Percentiles rank a stretch among this genome's conserved stretches.
Evolutionary conservation across 2,113 vertebrate species (phyloP).

Genomic region (Cynoglossus semilaevis): DNA sequence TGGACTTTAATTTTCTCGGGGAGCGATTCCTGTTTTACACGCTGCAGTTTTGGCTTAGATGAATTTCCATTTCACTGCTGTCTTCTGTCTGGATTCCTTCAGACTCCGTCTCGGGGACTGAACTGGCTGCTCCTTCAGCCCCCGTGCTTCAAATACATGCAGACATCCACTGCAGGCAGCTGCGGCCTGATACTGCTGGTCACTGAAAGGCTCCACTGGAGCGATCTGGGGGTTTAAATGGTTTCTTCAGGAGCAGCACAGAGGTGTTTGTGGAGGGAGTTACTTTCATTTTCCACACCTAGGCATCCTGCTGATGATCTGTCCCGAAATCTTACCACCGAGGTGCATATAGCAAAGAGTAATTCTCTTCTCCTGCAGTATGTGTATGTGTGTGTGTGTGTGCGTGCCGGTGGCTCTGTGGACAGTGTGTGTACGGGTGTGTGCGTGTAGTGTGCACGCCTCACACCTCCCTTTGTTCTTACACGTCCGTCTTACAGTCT

Average conservation of each 20-base stretch:
- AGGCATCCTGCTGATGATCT: constrained; percentile 38
- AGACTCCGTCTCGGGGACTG: neutral
- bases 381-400: constrained; percentile 21
- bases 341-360: constrained; percentile 29
- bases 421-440: constrained; percentile 17
- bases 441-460: constrained; percentile 3
- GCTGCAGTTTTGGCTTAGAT: constrained; percentile 35
- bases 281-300: constrained; percentile 49
- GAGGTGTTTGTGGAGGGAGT: constrained; percentile 43
- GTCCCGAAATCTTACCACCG: constrained; percentile 34
- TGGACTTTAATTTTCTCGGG: constrained; percentile 50
- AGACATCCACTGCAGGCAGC: constrained; percentile 43
- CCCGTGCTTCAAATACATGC: constrained; percentile 48
- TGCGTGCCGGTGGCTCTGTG: constrained; percentile 29
- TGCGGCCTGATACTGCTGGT: constrained; percentile 54
- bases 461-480: constrained; percentile 63
- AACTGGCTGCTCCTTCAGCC: neutral
- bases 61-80: constrained; percentile 35
- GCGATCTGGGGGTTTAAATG: constrained; percentile 55
- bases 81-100: no score
- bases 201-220: constrained; percentile 60
- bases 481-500: constrained; percentile 48
- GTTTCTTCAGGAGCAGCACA: constrained; percentile 54
- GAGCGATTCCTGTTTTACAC: constrained; percentile 40
- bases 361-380: constrained; percentile 24